Percentiles rank a stretch among this genome's conserved stretches.
phyloP scores from a whole-genome alignment of 2,113 vertebrate genomes.

The Nyctereutes procyonoides region DNA sequence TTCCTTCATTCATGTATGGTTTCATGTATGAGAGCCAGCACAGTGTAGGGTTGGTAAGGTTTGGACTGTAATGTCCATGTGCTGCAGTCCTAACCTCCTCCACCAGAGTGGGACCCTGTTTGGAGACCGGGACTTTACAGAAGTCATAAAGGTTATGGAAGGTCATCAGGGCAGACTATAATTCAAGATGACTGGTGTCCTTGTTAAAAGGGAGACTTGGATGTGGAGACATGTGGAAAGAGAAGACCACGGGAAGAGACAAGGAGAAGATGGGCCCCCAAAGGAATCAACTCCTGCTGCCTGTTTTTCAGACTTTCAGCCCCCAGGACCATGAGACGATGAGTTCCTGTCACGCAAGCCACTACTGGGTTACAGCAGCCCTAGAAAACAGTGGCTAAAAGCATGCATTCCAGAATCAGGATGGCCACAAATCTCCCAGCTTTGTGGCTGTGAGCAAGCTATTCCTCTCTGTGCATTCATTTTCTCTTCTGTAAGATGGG shows the following conservation, averaged over 20 bases:
- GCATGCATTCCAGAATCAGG: not conserved
- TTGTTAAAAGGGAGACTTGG: not conserved
- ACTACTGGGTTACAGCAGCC: not conserved
- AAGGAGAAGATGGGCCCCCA: not conserved
- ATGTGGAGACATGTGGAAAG: not conserved
- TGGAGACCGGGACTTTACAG: not conserved
- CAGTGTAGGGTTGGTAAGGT: no score
- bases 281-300: not conserved
- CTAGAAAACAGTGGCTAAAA: not conserved
- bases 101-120: not conserved
- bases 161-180: not conserved
- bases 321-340: not conserved
- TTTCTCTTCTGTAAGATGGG: not conserved
- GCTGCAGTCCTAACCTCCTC: not conserved
- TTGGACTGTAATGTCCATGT: not conserved
- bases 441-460: not conserved
- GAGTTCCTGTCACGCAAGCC: not conserved
- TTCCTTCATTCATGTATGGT: no score
- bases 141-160: not conserved
- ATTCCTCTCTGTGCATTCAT: not conserved
- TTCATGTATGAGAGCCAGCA: not conserved
- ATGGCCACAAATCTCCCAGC: not conserved
- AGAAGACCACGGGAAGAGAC: not conserved
- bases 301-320: not conserved
- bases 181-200: not conserved